A percentile compares a stretch with the other conserved stretches of the same genome.
Conservation (phyloP, 2,797 vertebrate genomes). For the Xenentodon cancila region DNA sequence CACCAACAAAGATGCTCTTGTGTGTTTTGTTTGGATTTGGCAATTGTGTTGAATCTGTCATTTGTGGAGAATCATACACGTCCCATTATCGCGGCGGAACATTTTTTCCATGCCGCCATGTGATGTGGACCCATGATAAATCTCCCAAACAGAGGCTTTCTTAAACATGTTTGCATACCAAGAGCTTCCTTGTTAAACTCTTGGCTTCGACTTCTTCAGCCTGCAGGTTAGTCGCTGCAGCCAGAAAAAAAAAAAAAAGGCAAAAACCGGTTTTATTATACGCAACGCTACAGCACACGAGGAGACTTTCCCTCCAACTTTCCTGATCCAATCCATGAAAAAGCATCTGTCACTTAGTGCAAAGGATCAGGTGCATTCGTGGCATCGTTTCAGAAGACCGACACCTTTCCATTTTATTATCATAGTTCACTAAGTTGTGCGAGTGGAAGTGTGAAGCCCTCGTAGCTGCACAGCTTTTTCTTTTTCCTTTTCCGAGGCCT, state of each 20-base stretch:
- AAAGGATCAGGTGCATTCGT: slow-evolving; percentile 6
- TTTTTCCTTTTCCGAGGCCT: no score
- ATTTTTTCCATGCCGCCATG: not conserved
- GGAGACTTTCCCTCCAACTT: not conserved
- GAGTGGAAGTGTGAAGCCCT: not conserved
- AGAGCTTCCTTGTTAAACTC: no score
- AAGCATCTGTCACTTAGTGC: not conserved
- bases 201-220: not conserved
- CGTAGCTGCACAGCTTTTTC: slow-evolving; percentile 16
- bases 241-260: no score
- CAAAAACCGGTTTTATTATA: no score
- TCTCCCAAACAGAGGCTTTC: no score
- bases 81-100: slow-evolving; percentile 2
- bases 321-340: not conserved
- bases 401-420: no score
- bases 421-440: no score
- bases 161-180: no score
- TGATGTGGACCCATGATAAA: slow-evolving; percentile 3
- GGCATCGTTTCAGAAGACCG: not conserved
- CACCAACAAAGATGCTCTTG: slow-evolving; percentile 45
- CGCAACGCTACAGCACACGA: no score
- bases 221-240: slow-evolving; percentile 5
- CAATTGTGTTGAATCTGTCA: not conserved
- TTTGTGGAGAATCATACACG: slow-evolving; percentile 13
- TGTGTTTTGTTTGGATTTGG: slow-evolving; percentile 28